phyloP scores from a whole-genome alignment of 1,140 invertebrate species.

The Danaus plexippus region DNA sequence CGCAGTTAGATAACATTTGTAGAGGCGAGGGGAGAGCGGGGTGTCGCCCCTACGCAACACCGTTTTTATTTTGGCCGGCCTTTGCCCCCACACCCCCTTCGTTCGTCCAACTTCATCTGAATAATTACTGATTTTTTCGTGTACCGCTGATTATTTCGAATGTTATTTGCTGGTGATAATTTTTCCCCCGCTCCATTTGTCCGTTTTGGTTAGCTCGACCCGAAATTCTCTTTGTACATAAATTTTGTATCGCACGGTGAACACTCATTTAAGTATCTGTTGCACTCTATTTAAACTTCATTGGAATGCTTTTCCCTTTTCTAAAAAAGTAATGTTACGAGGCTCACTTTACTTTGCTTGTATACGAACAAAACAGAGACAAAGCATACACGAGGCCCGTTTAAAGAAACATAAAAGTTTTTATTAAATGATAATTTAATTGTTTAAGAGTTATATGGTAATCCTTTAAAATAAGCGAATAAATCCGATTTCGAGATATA shows the following conservation, averaged over 20 bases:
- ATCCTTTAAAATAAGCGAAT: too few species aligned
- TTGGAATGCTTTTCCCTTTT: not conserved
- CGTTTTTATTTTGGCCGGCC: conserved; percentile 71
- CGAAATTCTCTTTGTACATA: conserved; percentile 12
- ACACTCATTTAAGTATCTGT: conserved; percentile 8
- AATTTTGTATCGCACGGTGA: conserved; percentile 14
- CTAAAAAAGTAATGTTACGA: too few species aligned
- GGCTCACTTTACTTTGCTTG: too few species aligned
- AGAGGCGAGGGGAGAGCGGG: conserved; percentile 50
- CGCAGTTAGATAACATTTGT: conserved; percentile 72
- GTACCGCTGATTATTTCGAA: conserved; percentile 71
- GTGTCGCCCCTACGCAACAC: conserved; percentile 68
- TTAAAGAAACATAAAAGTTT: too few species aligned
- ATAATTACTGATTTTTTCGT: conserved; percentile 72
- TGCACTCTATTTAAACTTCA: conserved; percentile 2
- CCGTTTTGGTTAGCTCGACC: conserved; percentile 23
- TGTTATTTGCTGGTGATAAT: conserved; percentile 70
- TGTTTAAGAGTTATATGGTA: too few species aligned
- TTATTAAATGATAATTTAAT: too few species aligned
- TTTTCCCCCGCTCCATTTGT: conserved; percentile 58
- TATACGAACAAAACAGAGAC: too few species aligned
- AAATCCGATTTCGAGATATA: too few species aligned
- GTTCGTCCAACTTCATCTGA: conserved; percentile 71
- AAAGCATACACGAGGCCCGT: too few species aligned
- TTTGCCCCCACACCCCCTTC: conserved; percentile 66